A percentile compares a stretch with the other conserved stretches of the same genome.
phyloP scores from a whole-genome alignment of 2,888 invertebrate genomes.

The Ferrisia virgata region DNA sequence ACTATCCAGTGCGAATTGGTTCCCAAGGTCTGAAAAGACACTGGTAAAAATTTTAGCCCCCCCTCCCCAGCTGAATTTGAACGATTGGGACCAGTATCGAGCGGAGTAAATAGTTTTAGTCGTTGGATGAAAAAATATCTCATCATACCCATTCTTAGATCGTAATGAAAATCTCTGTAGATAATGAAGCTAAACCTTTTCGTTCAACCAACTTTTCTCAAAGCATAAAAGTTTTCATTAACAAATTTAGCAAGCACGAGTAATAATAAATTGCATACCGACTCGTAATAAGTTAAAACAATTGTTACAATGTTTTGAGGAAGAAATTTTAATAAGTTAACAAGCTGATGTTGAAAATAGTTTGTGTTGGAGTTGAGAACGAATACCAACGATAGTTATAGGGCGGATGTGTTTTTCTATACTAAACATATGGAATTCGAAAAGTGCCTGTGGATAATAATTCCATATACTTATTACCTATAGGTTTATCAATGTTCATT shows the following conservation, averaged over 20 bases:
- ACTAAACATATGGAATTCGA: neutral
- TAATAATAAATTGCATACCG: neutral
- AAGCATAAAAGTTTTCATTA: neutral
- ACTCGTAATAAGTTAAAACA: neutral
- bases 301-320: neutral
- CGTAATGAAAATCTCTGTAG: no score
- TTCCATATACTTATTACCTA: neutral
- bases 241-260: neutral
- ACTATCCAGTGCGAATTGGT: no score
- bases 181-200: neutral
- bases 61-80: no score
- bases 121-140: no score
- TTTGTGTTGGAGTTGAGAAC: neutral
- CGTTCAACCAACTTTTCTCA: neutral
- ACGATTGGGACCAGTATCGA: no score
- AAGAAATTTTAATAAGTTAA: neutral
- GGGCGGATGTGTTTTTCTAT: neutral
- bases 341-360: neutral
- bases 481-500: neutral
- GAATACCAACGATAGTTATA: neutral
- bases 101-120: no score
- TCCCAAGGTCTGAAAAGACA: no score
- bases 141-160: no score
- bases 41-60: no score
- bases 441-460: neutral